Conservation (phyloP, 2,797 vertebrate genomes). For the Amblyraja radiata region DNA sequence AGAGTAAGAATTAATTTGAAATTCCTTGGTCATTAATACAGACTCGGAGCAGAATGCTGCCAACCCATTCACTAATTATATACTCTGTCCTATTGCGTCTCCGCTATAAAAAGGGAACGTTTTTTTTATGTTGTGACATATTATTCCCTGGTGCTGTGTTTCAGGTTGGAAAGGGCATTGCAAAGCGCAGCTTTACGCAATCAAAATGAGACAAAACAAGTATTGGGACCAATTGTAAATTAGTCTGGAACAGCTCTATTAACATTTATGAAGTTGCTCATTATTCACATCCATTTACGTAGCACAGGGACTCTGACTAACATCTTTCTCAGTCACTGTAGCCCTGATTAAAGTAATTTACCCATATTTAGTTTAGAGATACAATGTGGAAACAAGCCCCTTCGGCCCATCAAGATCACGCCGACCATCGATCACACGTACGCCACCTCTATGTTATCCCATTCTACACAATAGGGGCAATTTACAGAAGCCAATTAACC, state of each 20-base stretch:
- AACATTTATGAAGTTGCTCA: not conserved
- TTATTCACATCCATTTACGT: not conserved
- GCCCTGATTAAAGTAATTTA: not conserved
- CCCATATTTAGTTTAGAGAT: not conserved
- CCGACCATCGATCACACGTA: too few species aligned
- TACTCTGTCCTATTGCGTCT: not conserved
- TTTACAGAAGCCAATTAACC: too few species aligned
- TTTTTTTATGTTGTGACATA: not conserved
- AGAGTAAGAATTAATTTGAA: not conserved
- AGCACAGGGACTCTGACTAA: not conserved
- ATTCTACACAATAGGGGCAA: too few species aligned
- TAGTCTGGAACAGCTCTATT: not conserved
- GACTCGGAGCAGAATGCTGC: not conserved
- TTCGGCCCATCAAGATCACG: too few species aligned
- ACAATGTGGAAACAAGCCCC: too few species aligned
- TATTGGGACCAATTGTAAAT: not conserved
- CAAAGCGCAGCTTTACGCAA: not conserved
- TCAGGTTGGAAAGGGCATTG: too few species aligned
- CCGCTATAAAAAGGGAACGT: not conserved
- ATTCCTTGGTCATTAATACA: not conserved
- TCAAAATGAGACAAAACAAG: not conserved
- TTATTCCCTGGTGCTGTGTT: not conserved
- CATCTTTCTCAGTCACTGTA: not conserved
- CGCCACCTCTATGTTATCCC: too few species aligned
- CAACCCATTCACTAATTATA: not conserved